phyloP scores from a whole-genome alignment of 2,113 vertebrate species.

The Thamnophis sirtalis region DNA sequence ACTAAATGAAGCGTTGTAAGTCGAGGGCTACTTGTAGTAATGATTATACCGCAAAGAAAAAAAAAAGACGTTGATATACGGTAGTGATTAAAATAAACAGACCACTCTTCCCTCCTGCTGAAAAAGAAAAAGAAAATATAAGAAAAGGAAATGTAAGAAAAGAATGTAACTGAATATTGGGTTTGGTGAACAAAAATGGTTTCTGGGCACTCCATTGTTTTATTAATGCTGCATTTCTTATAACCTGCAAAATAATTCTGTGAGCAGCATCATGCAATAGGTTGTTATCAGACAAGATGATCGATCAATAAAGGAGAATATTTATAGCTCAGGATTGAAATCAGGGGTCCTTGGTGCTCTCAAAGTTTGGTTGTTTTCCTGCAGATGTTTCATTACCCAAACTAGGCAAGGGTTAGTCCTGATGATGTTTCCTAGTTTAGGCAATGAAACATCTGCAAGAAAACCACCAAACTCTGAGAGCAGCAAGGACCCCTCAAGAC shows the following conservation, averaged over 20 bases:
- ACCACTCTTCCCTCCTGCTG: background rate
- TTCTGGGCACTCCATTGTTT: background rate
- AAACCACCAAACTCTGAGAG: background rate
- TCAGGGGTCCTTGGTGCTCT: background rate
- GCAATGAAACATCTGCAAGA: background rate
- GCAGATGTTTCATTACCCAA: background rate
- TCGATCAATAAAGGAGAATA: background rate
- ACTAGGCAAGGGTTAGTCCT: too few species aligned
- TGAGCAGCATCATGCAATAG: background rate
- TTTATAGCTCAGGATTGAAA: background rate
- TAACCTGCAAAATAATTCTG: background rate
- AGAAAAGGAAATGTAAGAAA: background rate
- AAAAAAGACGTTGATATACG: background rate
- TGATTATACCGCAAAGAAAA: background rate
- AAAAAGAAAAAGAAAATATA: background rate
- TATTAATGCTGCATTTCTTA: background rate
- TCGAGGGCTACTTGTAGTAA: background rate
- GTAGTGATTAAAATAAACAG: background rate
- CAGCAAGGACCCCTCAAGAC: background rate
- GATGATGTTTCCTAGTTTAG: background rate
- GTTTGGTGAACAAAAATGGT: background rate
- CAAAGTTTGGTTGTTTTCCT: background rate
- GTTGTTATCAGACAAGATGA: background rate
- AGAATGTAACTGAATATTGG: background rate
- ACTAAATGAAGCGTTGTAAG: too few species aligned